phyloP scores from a whole-genome alignment of 1,140 invertebrate genomes.

The Trichogramma pretiosum region DNA sequence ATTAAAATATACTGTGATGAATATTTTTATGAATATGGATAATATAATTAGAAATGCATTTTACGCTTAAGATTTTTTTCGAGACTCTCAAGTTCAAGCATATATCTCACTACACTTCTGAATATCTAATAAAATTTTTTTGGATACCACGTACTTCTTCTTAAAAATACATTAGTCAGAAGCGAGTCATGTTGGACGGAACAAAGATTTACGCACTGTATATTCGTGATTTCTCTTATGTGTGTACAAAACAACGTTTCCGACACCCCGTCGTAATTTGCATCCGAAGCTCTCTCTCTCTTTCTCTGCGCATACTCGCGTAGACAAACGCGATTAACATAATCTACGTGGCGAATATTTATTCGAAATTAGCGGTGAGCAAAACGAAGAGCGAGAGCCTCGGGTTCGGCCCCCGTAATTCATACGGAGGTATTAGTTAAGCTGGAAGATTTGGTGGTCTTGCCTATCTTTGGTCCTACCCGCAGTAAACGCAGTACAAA shows the following conservation, averaged over 20 bases:
- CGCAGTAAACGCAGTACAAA: no score
- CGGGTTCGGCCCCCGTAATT: conserved; percentile 38
- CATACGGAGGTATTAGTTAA: conserved; percentile 45
- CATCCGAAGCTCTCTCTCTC: no score
- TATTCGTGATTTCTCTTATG: background rate
- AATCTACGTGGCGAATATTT: conserved; percentile 48
- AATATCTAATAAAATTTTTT: no score
- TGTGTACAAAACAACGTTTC: background rate
- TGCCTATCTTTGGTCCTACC: conserved; percentile 36
- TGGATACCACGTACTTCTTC: background rate
- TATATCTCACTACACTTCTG: no score
- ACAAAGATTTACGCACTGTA: background rate
- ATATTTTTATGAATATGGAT: conserved; percentile 21
- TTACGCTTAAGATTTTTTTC: no score
- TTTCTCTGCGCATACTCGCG: no score
- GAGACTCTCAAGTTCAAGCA: no score
- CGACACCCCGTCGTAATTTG: background rate
- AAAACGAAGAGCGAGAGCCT: no score
- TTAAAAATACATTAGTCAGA: background rate
- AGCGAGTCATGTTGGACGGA: background rate
- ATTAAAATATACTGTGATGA: no score
- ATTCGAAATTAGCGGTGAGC: conserved; percentile 43
- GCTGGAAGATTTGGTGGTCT: conserved; percentile 43
- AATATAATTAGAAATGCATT: conserved; percentile 5
- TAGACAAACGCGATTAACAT: conserved; percentile 46